Evolutionary conservation across 2,113 vertebrate species (phyloP), one percentile per base, ranked within the genome.

Genomic region (Anthoscopus minutus): DNA sequence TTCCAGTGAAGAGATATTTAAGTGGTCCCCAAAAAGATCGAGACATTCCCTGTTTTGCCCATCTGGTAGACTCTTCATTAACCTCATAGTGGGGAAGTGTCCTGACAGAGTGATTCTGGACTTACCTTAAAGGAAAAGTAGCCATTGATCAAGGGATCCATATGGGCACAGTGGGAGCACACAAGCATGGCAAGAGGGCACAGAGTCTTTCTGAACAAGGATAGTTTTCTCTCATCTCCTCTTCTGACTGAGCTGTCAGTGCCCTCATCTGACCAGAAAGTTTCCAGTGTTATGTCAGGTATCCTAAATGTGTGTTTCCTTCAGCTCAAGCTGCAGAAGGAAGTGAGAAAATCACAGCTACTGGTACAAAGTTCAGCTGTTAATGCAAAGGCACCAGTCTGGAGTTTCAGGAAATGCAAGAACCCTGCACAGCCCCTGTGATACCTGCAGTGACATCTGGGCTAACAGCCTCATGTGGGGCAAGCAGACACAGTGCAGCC

Each of bases 401-500:
- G 23, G 67, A 47, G 21, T 14, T 23, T 16, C 62, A 47, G 67
- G 35, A 62, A 51, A 57, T 28, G 40, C 6, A 16, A 27, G 9
- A 31, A 16, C 37, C 24, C 54, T 45, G 71, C 53, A 53, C 30
- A 56, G 40, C 40, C 4, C 20, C 56, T 30, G 33, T 14, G 50
- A 16, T 3, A 20, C 6, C 40, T 69, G 70, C 1, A 4, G 35
- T 54, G 66, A 7, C 2, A 1, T 2, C 45, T 69, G 56, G 47
- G 23, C 15, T 6, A 5, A 2, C 4, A 21, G 28, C 38, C 28
- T 33, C 1, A 0, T 6, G 20, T n/a, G 61, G 66, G 60, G 35
- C 45, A 57, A 27, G 45, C 27, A 40, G 42, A 51, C n/a, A 42
- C 1, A 1, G 21, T 20, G 4, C 12, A 40, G 20, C 1, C 30